Conservation (phyloP, 1,140 invertebrate genomes). For the Euura saliciscinereae region DNA sequence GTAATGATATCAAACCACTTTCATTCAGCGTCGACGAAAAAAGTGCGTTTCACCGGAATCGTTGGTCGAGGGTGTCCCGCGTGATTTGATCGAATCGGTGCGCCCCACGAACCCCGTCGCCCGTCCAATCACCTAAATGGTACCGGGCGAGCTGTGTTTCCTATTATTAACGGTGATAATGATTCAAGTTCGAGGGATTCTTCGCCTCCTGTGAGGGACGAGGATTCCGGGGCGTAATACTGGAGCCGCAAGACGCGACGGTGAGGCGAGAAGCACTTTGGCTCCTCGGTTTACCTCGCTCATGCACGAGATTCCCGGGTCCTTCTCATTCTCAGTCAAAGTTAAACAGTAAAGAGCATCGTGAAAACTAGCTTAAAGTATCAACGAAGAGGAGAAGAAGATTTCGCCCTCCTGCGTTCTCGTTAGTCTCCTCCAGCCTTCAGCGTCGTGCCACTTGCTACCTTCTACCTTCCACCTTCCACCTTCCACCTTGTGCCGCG, state of each 20-base stretch:
- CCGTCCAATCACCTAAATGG: not conserved
- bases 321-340: not conserved
- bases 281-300: too few relatives aligned
- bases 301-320: too few relatives aligned
- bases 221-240: too few relatives aligned
- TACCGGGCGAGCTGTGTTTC: not conserved
- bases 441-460: not conserved
- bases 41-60: not conserved
- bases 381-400: not conserved
- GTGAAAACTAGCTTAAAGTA: slow-evolving; percentile 10
- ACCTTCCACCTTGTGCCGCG: not conserved
- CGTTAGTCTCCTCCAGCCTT: not conserved
- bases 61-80: not conserved
- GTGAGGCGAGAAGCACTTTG: too few relatives aligned
- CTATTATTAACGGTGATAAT: too few relatives aligned
- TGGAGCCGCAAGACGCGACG: too few relatives aligned
- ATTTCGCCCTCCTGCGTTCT: not conserved
- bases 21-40: not conserved
- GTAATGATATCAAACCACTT: not conserved
- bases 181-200: too few relatives aligned
- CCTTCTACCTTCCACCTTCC: not conserved
- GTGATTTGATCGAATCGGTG: not conserved
- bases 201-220: too few relatives aligned
- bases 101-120: not conserved
- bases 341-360: not conserved